Base-by-base conservation (phyloP, 1,140 invertebrate species). In the Spodoptera frugiperda region DNA sequence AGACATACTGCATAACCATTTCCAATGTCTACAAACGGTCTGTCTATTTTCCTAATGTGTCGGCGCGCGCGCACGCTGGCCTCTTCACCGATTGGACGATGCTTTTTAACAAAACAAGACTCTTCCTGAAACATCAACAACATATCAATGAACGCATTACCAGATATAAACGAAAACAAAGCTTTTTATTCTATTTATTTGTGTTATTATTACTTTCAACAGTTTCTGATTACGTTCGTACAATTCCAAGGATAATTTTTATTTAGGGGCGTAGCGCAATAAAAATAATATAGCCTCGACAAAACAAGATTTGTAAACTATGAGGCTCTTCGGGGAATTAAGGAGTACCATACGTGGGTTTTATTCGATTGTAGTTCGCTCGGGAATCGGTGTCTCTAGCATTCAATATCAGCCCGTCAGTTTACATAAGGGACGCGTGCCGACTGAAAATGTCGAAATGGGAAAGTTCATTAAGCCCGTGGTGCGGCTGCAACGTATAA, bases 31-130 rank as follows among this genome's bases (percentile, higher is more conserved):
- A 83, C 79, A 88, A 83, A 79, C 78, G 81, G 80, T 83, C 82
- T 90, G 90, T 92, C 89, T 92, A 92, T 92, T 92, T 92, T 90
- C 86, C 87, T 85, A 87, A 86, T 82, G 84, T 84, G 86, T 87
- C 88, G 78, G 87, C 85, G 33, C 70, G 54, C 12, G 77, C 83
- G 78, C 79, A 83, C 77, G 76, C 78, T 83, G 78, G 78, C 85
- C 80, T 81, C 80, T 83, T 76, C 77, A 82, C 71, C 73, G 77
- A 82, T 82, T 83, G 79, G 78, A 79, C 84, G 83, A 77, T 87
- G 84, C 84, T 91, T 86, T 89, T 89, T 88, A 85, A 90, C 86
- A 91, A 85, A 91, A 92, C 86, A 91, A 89, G 85, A 88, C 82
- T 90, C 84, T 86, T 88, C 85, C 82, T 82, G 82, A 86, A 89